Evolutionary conservation across 2,797 vertebrate genomes (phyloP), one percentile per base, ranked within the genome.

Genomic region (Thripadectes ignobilis): DNA sequence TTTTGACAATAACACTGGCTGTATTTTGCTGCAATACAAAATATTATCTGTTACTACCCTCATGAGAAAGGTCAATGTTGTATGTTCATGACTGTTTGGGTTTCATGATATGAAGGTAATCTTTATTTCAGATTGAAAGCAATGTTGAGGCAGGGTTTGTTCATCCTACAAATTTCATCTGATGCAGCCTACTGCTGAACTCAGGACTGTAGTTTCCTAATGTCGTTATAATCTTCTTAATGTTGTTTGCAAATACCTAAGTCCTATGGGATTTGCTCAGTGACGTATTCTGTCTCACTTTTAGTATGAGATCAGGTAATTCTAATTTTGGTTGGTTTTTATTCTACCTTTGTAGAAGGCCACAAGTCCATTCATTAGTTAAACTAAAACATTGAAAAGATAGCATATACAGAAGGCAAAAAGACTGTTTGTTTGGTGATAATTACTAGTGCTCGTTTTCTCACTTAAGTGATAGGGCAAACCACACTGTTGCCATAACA

Each of bases 401-500:
- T 93, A 92, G 71, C 2, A 0, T 59, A 58, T 81, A 96, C 48
- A 92, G 94, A 81, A 96, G 87, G 75, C 29, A 63, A 95, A 96
- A 96, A 97, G 96, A 91, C 92, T 88, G 94, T 97, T 97, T 97
- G 55, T 71, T 96, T 96, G 89, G 89, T 96, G 96, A 96, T 98
- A 97, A 98, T 98, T 98, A 94, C 92, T 96, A 82, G 92, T 86
- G 94, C 95, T 98, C 94, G 91, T 97, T 97, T 98, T 93, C 94
- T 93, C 95, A 69, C 80, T 95, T 92, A 93, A 96, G 95, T 92
- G 95, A 96, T 90, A 95, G 89, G 96, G 55, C 84, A 97, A 87
- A 96, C 96, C 91, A 88, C 63, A 78, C 67, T 84, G 97, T 98
- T 98, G 97, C 97, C 96, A 97, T 98, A 97, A 97, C 95, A 98